A percentile compares a stretch with the other conserved stretches of the same genome.
phyloP scores from a whole-genome alignment of 2,797 vertebrate genomes.

The Distichodus sexfasciatus region DNA sequence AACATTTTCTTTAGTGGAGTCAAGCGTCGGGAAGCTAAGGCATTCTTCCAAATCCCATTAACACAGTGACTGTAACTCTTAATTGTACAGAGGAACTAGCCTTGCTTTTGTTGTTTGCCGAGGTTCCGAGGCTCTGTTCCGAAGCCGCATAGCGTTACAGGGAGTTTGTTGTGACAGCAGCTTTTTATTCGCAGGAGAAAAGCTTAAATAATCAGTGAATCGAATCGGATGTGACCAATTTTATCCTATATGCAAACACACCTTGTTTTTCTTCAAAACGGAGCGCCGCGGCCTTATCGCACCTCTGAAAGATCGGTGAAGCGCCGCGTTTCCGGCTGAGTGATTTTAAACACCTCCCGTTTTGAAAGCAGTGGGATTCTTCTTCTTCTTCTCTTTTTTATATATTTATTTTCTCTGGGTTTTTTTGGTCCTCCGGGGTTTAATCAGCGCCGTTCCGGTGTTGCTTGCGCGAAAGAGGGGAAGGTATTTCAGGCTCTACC shows the following conservation, averaged over 20 bases:
- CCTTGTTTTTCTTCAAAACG: not conserved
- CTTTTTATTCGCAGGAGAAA: constrained; percentile 21
- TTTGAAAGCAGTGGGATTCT: not conserved
- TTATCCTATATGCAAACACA: not conserved
- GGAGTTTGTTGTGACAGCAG: constrained; percentile 19
- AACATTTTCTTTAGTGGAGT: constrained; percentile 6
- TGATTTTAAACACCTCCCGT: not conserved
- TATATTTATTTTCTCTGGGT: too few relatives aligned
- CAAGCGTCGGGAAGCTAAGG: constrained; percentile 8
- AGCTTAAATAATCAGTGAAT: constrained; percentile 16
- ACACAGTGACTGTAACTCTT: constrained; percentile 4
- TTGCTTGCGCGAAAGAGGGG: not conserved
- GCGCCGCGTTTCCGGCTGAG: not conserved
- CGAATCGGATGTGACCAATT: constrained; percentile 5
- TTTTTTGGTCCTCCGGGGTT: constrained; percentile 5
- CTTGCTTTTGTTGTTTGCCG: constrained; percentile 14
- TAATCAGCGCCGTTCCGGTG: constrained; percentile 24
- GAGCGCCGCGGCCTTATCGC: not conserved
- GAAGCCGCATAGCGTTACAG: not conserved
- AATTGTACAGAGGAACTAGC: constrained; percentile 5
- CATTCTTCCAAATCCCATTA: constrained; percentile 35
- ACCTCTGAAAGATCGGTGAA: not conserved
- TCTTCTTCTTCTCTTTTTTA: not conserved
- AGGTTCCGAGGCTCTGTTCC: constrained; percentile 5
- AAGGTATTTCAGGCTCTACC: constrained; percentile 13